phyloP scores from a whole-genome alignment of 2,113 vertebrate species.

The Lonchura striata region DNA sequence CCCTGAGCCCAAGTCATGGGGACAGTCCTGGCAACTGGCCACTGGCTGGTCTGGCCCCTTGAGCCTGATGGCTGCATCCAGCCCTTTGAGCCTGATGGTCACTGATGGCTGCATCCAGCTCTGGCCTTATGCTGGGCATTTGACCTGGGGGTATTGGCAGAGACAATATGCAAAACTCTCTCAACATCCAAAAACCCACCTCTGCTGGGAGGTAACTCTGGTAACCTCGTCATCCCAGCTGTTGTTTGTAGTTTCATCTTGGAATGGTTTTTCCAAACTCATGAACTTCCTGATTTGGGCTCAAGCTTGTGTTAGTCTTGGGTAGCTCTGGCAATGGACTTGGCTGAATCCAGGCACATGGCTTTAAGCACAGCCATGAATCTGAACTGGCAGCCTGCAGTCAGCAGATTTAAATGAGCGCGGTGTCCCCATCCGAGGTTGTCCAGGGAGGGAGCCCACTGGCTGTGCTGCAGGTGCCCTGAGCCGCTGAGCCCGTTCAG shows the following conservation, averaged over 20 bases:
- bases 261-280: not conserved
- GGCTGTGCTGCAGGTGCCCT: not conserved
- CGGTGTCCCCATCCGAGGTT: not conserved
- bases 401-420: not conserved
- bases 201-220: not conserved
- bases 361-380: not conserved
- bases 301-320: not conserved
- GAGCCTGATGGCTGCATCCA: not conserved
- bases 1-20: not conserved
- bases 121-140: not conserved
- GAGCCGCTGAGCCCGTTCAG: rapidly evolving
- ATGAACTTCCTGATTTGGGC: not conserved
- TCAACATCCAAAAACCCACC: not conserved
- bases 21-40: not conserved
- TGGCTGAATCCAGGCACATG: not conserved
- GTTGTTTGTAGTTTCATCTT: rapidly evolving
- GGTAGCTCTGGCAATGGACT: not conserved
- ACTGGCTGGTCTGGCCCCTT: not conserved
- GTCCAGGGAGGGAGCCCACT: not conserved
- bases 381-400: not conserved
- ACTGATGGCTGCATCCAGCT: not conserved
- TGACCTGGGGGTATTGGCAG: not conserved
- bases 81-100: not conserved
- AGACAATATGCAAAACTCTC: not conserved
- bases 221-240: not conserved